These are phyloP conservation scores for Chondrilla cf. caribensis DNA, from an alignment of 37 sponge, comb jelly and placozoan species.

Conservation along the genomic window DNA sequence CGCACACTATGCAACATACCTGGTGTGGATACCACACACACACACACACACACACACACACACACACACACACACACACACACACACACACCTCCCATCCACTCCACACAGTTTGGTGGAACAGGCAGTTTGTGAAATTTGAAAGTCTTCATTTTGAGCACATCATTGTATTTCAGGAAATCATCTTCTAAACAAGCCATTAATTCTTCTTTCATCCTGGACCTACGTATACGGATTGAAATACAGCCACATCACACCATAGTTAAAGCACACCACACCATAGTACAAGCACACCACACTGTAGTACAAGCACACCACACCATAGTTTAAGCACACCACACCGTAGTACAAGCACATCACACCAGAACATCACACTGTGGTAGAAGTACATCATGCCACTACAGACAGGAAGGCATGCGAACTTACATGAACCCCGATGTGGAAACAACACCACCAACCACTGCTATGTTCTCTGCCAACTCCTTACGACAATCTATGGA, in stretches of 20 bases:
- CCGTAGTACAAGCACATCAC: background rate
- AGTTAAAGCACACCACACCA: background rate
- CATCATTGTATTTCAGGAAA: slow-evolving; percentile 19
- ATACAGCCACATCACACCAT: background rate
- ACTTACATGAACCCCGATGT: slow-evolving; percentile 79
- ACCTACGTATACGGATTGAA: slow-evolving; percentile 36
- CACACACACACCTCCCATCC: slow-evolving; percentile 69
- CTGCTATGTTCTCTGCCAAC: slow-evolving; percentile 74
- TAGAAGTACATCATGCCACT: too few species aligned
- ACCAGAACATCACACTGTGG: too few species aligned
- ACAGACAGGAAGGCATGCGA: too few species aligned
- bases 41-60: too few species aligned
- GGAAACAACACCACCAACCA: slow-evolving; percentile 76
- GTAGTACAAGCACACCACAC: background rate
- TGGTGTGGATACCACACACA: too few species aligned
- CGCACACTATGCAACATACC: too few species aligned
- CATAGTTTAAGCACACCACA: background rate
- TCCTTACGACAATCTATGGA: slow-evolving; percentile 68
- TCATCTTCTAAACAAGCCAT: slow-evolving; percentile 27
- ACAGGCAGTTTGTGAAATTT: slow-evolving; percentile 69
- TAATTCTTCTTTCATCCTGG: slow-evolving; percentile 72
- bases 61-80: slow-evolving; percentile 14
- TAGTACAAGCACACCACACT: background rate
- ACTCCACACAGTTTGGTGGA: slow-evolving; percentile 56
- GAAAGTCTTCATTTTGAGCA: slow-evolving; percentile 39